Evolutionary conservation across 2,888 invertebrate species (phyloP).

Genomic region (Boloria euphrosyne): DNA sequence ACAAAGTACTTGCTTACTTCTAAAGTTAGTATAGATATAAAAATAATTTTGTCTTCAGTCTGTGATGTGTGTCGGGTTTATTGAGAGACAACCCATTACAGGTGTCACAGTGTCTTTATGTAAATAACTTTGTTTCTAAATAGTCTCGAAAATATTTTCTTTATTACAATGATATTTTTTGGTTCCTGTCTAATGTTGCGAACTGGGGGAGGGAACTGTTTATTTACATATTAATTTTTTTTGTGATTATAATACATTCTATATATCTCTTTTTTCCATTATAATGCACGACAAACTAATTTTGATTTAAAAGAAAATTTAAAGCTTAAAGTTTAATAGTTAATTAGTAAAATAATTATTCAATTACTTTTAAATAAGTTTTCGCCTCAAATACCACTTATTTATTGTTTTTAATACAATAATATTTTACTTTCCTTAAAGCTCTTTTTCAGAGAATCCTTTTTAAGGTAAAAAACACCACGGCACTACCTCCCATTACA

Average conservation of each 20-base stretch:
- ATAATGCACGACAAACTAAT: background rate
- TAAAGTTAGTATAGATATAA: no score
- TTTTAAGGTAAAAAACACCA: no score
- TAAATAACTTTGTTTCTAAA: slow-evolving; percentile 11
- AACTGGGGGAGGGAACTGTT: background rate
- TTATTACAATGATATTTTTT: slow-evolving; percentile 3
- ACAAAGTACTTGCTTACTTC: no score
- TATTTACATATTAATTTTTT: background rate
- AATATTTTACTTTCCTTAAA: no score
- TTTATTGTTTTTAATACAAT: no score
- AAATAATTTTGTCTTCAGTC: background rate
- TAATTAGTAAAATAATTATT: no score
- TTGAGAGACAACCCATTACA: slow-evolving; percentile 1
- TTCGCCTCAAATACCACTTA: no score
- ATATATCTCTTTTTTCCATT: background rate
- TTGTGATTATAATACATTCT: background rate
- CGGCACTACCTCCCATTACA: no score
- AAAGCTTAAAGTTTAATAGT: no score
- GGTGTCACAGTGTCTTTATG: background rate
- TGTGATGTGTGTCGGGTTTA: background rate
- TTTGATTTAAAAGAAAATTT: no score
- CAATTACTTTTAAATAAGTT: no score
- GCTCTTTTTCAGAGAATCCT: no score
- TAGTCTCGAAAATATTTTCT: slow-evolving; percentile 2
- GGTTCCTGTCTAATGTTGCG: background rate